Evolutionary conservation across 2,888 invertebrate species (phyloP).

Genomic region (Theretra japonica): DNA sequence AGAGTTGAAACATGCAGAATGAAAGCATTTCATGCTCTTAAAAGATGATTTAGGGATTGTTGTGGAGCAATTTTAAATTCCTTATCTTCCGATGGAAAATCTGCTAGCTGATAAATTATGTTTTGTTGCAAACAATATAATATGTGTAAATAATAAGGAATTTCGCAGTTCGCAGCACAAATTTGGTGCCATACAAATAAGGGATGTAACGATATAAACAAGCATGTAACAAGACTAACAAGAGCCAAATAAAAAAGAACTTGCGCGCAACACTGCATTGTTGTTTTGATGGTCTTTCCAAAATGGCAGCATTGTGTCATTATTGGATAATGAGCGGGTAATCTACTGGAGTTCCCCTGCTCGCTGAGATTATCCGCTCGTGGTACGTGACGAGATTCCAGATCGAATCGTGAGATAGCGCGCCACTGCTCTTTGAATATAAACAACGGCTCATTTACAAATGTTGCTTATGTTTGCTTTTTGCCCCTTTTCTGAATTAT

Average conservation of each 20-base stretch:
- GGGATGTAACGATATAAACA: neutral
- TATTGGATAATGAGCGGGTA: neutral
- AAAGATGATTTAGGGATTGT: too few relatives aligned
- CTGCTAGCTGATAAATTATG: too few relatives aligned
- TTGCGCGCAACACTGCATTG: neutral
- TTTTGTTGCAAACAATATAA: too few relatives aligned
- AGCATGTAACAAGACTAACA: neutral
- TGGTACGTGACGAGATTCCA: constrained; percentile 17
- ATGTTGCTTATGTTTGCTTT: neutral
- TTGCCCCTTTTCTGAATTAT: neutral
- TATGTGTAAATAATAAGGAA: too few relatives aligned
- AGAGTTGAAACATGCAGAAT: too few relatives aligned
- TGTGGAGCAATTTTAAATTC: too few relatives aligned
- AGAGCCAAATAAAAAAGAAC: neutral
- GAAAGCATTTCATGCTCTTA: too few relatives aligned
- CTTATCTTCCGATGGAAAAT: too few relatives aligned
- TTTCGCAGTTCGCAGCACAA: too few relatives aligned
- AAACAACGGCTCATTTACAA: neutral
- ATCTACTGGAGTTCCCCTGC: neutral
- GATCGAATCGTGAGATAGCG: neutral
- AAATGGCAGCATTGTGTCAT: neutral
- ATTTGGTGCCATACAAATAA: too few relatives aligned
- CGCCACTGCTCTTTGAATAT: neutral
- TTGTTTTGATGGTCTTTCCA: neutral
- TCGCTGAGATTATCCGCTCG: constrained; percentile 9